Evolutionary conservation across 2,888 invertebrate genomes (phyloP).

Genomic region (Diarsia brunnea): DNA sequence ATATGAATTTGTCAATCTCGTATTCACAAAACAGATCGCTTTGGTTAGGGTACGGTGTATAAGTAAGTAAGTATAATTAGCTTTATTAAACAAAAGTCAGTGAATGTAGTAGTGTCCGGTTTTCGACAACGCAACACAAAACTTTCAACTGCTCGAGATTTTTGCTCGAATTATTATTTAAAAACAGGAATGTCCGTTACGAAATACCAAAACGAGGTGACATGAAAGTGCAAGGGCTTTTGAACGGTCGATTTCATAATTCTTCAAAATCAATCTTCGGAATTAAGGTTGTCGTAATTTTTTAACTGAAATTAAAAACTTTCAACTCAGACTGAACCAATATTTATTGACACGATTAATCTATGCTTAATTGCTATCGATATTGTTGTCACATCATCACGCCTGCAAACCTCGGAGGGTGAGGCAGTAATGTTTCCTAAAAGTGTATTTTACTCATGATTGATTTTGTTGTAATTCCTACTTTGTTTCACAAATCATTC

Average conservation of each 20-base stretch:
- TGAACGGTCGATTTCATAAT: conserved; percentile 66
- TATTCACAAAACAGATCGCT: not conserved
- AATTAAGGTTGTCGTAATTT: conserved; percentile 18
- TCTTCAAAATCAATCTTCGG: conserved; percentile 46
- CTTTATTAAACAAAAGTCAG: conserved; percentile 61
- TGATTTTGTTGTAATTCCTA: not conserved
- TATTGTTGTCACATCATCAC: not conserved
- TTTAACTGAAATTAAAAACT: not conserved
- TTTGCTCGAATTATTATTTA: conserved; percentile 60
- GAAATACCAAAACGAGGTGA: conserved; percentile 71
- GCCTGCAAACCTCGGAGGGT: not conserved
- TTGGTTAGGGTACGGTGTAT: conserved; percentile 5
- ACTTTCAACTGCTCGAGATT: conserved; percentile 70
- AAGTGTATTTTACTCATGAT: not conserved
- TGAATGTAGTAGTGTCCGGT: conserved; percentile 67
- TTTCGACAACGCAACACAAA: conserved; percentile 57
- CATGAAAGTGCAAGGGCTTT: conserved; percentile 74
- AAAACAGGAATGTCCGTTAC: conserved; percentile 70
- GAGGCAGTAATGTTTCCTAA: not conserved
- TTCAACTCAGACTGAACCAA: not conserved
- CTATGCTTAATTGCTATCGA: not conserved
- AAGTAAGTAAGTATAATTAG: conserved; percentile 48
- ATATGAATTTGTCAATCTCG: not conserved
- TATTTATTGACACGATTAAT: not conserved
- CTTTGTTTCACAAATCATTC: not conserved